phyloP scores from a whole-genome alignment of 2,797 vertebrate genomes.

The Hirundo rustica region DNA sequence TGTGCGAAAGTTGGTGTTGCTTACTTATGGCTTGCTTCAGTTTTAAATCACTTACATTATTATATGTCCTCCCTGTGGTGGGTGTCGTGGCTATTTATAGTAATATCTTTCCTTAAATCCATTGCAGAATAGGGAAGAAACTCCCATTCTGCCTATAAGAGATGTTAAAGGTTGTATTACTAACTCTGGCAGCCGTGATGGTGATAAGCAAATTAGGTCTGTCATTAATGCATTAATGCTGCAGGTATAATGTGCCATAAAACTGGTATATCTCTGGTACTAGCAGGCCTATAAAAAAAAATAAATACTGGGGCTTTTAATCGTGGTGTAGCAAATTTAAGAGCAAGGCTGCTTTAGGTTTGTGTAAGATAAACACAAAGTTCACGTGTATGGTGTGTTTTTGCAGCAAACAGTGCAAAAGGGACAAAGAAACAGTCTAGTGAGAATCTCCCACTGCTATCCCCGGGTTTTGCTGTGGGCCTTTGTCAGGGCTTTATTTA shows the following conservation, averaged over 20 bases:
- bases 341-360: not conserved
- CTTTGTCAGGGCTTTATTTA: not conserved
- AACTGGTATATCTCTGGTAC: not conserved
- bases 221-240: conserved; percentile 6
- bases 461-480: not conserved
- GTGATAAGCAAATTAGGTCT: conserved; percentile 56
- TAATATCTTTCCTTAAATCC: conserved; percentile 32
- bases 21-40: conserved; percentile 23
- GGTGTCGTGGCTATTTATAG: conserved; percentile 9
- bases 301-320: not conserved
- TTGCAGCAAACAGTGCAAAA: not conserved
- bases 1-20: conserved; percentile 8
- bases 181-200: conserved; percentile 17
- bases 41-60: conserved; percentile 17
- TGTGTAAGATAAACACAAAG: not conserved
- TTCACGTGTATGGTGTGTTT: not conserved
- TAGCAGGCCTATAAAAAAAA: not conserved
- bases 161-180: conserved; percentile 6
- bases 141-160: conserved; percentile 19
- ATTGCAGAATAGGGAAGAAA: conserved; percentile 2
- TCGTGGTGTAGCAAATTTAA: not conserved
- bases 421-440: not conserved
- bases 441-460: not conserved
- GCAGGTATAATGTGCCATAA: not conserved
- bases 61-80: not conserved